Percentiles rank a stretch among this genome's conserved stretches.
Evolutionary conservation across 2,888 invertebrate genomes (phyloP).

Genomic region (Yponomeuta evonymella): DNA sequence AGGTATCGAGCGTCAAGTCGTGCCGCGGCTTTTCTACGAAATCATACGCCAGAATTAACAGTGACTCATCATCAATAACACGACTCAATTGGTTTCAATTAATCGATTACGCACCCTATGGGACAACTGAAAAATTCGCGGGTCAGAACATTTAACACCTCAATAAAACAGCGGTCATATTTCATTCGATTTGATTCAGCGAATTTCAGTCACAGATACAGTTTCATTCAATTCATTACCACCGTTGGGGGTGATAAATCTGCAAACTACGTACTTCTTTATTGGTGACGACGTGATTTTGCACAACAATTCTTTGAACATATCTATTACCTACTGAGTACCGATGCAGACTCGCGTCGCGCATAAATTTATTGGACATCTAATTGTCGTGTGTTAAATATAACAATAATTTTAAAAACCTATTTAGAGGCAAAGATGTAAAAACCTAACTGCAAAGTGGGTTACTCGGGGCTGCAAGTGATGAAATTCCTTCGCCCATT

Average conservation of each 20-base stretch:
- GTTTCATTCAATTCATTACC: neutral
- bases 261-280: neutral
- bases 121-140: constrained; percentile 37
- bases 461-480: too few species aligned
- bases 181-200: constrained; percentile 35
- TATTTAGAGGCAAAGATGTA: too few species aligned
- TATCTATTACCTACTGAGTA: too few species aligned
- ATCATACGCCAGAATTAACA: constrained; percentile 26
- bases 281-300: neutral
- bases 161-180: constrained; percentile 23
- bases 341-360: too few species aligned
- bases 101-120: constrained; percentile 41
- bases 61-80: constrained; percentile 38
- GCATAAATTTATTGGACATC: too few species aligned
- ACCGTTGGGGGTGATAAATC: too few species aligned
- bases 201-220: neutral
- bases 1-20: neutral
- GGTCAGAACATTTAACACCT: constrained; percentile 50
- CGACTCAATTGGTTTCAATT: constrained; percentile 47
- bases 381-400: too few species aligned
- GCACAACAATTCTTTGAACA: too few species aligned
- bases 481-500: too few species aligned
- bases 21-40: neutral
- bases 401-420: too few species aligned
- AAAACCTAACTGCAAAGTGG: too few species aligned